phyloP scores from a whole-genome alignment of 2,797 vertebrate species.

The Margarornis squamiger region DNA sequence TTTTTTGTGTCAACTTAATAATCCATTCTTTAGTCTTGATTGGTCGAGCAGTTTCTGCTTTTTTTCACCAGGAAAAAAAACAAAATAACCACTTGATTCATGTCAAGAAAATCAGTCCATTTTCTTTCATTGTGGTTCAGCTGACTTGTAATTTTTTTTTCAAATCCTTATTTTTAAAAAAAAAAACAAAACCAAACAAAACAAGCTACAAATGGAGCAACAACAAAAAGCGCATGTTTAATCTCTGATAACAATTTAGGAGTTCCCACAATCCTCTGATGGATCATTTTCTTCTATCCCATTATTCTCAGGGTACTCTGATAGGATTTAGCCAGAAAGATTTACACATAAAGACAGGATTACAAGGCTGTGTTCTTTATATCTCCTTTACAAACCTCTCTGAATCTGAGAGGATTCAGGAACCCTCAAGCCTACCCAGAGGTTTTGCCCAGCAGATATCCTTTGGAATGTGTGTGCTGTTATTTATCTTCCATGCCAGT shows the following conservation, averaged over 20 bases:
- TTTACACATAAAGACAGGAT: slow-evolving; percentile 57
- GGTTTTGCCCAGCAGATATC: slow-evolving; percentile 1
- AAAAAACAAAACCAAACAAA: not conserved
- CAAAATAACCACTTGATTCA: not conserved
- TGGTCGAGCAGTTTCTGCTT: not conserved
- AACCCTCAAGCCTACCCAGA: slow-evolving; percentile 6
- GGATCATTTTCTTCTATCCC: slow-evolving; percentile 59
- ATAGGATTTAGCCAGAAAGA: slow-evolving; percentile 60
- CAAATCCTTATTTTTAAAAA: slow-evolving; percentile 34
- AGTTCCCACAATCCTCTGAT: slow-evolving; percentile 31
- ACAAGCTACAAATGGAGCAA: not conserved
- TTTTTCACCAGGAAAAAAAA: not conserved
- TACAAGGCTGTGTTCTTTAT: slow-evolving; percentile 41
- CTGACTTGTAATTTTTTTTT: not conserved
- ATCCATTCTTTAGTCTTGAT: not conserved
- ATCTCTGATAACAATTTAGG: slow-evolving; percentile 21
- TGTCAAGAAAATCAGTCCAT: not conserved
- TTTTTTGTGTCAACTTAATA: not conserved
- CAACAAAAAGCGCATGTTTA: slow-evolving; percentile 23
- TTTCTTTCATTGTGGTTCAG: not conserved
- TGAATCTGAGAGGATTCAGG: slow-evolving; percentile 47
- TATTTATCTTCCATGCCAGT: not conserved
- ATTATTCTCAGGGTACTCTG: slow-evolving; percentile 53
- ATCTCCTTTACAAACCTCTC: slow-evolving; percentile 46
- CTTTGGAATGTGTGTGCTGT: not conserved